Evolutionary conservation across 2,113 vertebrate species (phyloP), one percentile per base, ranked within the genome.

Genomic region (Thunnus thynnus): DNA sequence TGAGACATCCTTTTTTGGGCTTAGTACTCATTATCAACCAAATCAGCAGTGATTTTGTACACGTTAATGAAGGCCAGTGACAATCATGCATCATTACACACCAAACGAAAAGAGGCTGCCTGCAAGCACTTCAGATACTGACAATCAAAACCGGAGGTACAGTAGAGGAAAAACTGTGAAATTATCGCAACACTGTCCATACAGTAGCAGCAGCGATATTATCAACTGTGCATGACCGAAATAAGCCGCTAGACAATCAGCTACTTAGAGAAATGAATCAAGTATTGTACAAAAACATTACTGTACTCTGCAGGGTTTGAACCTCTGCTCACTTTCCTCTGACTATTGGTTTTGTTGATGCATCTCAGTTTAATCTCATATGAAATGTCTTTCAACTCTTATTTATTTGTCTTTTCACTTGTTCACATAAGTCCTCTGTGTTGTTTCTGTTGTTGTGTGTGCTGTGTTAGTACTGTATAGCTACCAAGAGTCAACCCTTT

Each of bases 381-480:
- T 62, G n/a, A 89, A 89, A 72, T 58, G 73, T 90, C 88, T 85
- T 80, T 85, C 55, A 55, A 9, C 80, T 88, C 82, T 86, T 89
- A 93, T 92, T 92, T 93, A 88, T 93, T 92, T 92, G 90, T 92
- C 88, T 89, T 91, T 88, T 90, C 89, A 94, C 92, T 91, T n/a
- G 74, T 85, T 91, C 90, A 89, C 89, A 85, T 62, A 36, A 86
- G 86, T 88, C 86, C 80, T 87, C 82, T 84, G 82, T 93, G 90
- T 93, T 84, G 81, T 86, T 92, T 86, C 65, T 72, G 76, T 91
- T 84, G 89, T 85, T 52, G 83, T 83, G 71, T 58, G 89, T 88
- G 85, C 85, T 80, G 90, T 94, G 87, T 92, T 92, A 92, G 89
- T 72, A 86, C 71, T 85, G 81, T 90, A 84, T 90, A 90, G 91